phyloP scores from a whole-genome alignment of 2,113 vertebrate species.

The Lophochroa leadbeateri region DNA sequence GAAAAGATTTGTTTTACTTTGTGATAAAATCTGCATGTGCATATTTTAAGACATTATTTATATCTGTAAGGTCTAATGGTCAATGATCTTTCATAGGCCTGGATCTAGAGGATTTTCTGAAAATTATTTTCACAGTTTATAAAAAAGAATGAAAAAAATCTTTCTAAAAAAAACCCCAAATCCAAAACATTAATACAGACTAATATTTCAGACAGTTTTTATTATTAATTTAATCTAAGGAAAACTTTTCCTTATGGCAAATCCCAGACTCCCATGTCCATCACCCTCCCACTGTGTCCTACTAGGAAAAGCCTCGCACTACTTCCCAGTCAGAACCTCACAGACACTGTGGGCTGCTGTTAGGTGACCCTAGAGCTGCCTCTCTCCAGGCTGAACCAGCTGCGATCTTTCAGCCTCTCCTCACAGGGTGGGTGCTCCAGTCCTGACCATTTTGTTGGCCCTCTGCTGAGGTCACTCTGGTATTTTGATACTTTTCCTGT shows the following conservation, averaged over 20 bases:
- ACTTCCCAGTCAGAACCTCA: fast-evolving
- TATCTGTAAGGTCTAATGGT: not conserved
- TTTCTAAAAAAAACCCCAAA: not conserved
- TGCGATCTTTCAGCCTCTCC: not conserved
- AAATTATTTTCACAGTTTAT: not conserved
- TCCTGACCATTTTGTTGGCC: not conserved
- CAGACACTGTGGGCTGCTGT: not conserved
- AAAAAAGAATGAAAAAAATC: not conserved
- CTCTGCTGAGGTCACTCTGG: not conserved
- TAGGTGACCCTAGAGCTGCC: fast-evolving
- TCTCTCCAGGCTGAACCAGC: not conserved
- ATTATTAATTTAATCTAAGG: not conserved
- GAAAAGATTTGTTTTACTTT: not conserved
- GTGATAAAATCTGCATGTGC: not conserved
- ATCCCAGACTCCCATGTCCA: fast-evolving
- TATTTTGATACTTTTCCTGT: not conserved
- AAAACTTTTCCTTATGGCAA: not conserved
- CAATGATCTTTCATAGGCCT: no score
- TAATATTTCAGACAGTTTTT: not conserved
- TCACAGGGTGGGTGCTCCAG: not conserved
- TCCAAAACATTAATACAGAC: not conserved
- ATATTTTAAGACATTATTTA: not conserved
- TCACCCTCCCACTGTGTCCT: fast-evolving
- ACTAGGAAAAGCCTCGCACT: fast-evolving
- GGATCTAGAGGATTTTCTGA: not conserved